These are phyloP conservation scores for Aptenodytes forsteri DNA, from an alignment of 2,113 vertebrate genomes.

Conservation along the genomic window DNA sequence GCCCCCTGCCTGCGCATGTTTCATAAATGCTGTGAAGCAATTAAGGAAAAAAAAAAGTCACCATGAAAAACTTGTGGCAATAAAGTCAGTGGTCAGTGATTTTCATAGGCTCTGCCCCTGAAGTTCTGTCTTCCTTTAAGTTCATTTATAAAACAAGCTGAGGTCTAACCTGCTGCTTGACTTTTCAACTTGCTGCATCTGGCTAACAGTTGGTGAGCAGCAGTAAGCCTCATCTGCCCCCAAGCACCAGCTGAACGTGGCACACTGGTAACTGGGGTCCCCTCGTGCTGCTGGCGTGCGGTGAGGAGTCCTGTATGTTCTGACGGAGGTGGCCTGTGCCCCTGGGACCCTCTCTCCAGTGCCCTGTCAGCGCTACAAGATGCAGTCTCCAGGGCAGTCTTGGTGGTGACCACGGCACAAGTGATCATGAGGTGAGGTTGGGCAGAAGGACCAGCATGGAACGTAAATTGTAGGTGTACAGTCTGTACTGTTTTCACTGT, in stretches of 20 bases:
- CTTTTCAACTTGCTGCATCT: not conserved
- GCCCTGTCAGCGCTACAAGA: not conserved
- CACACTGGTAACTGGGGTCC: fast-evolving
- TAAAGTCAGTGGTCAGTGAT: not conserved
- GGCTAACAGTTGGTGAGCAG: not conserved
- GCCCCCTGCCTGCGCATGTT: not conserved
- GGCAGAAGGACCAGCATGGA: not conserved
- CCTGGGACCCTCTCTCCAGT: too few relatives aligned
- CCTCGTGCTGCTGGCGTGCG: not conserved
- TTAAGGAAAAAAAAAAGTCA: not conserved
- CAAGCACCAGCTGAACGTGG: not conserved
- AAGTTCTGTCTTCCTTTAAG: not conserved
- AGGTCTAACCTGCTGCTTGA: not conserved
- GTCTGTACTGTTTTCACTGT: not conserved
- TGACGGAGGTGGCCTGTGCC: too few relatives aligned
- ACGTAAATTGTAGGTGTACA: not conserved
- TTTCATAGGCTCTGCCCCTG: not conserved
- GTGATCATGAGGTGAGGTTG: not conserved
- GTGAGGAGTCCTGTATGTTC: too few relatives aligned
- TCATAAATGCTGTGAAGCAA: not conserved
- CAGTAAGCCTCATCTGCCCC: not conserved
- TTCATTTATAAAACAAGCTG: not conserved
- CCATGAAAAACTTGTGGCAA: not conserved
- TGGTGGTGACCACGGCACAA: not conserved
- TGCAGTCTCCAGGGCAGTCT: not conserved